Conservation (phyloP, 2,888 invertebrate species). For the Adelphocoris suturalis region DNA sequence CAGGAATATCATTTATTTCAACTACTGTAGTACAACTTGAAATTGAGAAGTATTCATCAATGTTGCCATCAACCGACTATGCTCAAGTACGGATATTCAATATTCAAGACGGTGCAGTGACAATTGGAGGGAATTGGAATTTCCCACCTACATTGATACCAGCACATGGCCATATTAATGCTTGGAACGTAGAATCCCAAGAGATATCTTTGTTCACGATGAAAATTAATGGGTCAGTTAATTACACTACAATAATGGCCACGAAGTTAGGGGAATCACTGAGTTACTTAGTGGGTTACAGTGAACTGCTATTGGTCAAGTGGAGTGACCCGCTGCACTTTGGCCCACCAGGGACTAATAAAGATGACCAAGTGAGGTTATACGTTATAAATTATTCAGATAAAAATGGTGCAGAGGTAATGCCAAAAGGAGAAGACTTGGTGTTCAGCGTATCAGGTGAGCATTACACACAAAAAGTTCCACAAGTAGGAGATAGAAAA, state of each 20-base stretch:
- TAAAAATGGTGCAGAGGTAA: not conserved
- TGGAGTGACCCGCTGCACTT: slow-evolving; percentile 25
- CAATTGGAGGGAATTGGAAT: slow-evolving; percentile 6
- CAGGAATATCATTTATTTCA: slow-evolving; percentile 50
- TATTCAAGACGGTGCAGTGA: not conserved
- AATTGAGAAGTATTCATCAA: slow-evolving; percentile 53
- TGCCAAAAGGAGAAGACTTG: not conserved
- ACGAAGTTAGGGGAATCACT: slow-evolving; percentile 48
- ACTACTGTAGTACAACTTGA: slow-evolving; percentile 60
- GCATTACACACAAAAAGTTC: not conserved
- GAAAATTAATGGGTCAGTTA: not conserved
- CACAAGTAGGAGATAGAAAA: not conserved
- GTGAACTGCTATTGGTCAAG: not conserved
- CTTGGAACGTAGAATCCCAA: slow-evolving; percentile 44
- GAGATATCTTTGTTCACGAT: slow-evolving; percentile 13
- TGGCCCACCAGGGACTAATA: slow-evolving; percentile 56
- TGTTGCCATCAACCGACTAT: slow-evolving; percentile 10
- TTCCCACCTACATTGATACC: not conserved
- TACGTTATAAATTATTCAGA: slow-evolving; percentile 57
- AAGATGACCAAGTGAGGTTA: slow-evolving; percentile 30
- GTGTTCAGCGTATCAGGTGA: not conserved
- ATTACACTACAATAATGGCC: slow-evolving; percentile 24
- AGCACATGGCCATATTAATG: not conserved
- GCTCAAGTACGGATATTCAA: slow-evolving; percentile 63
- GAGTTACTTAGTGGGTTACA: slow-evolving; percentile 39